Conservation (phyloP, 2,888 invertebrate species). For the Lissonota sp. region DNA sequence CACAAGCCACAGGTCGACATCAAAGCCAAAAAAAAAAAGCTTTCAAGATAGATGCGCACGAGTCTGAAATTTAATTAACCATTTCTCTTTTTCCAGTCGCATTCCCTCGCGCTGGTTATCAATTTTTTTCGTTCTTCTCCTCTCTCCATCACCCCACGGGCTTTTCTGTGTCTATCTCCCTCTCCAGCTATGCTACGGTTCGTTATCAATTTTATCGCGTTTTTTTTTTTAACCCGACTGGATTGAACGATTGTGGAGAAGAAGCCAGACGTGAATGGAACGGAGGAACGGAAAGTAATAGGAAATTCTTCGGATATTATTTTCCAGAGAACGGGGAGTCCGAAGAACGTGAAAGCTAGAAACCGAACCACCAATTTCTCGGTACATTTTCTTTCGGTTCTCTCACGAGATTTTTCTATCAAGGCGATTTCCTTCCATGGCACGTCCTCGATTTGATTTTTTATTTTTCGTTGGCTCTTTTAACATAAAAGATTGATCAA, state of each 20-base stretch:
- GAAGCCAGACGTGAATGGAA: background rate
- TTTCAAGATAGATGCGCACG: background rate
- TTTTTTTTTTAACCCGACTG: constrained; percentile 9
- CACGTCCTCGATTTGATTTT: constrained; percentile 11
- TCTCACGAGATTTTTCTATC: constrained; percentile 23
- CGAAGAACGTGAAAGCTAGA: constrained; percentile 5
- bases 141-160: no score
- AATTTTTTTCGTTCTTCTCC: background rate
- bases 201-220: background rate
- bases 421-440: constrained; percentile 15
- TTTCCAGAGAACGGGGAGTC: constrained; percentile 46
- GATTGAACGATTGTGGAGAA: constrained; percentile 15
- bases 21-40: constrained; percentile 11
- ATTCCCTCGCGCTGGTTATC: constrained; percentile 4
- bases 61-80: constrained; percentile 45
- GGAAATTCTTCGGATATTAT: constrained; percentile 73
- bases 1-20: constrained; percentile 24
- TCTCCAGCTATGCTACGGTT: no score
- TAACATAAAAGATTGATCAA: constrained; percentile 38
- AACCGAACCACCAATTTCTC: constrained; percentile 5
- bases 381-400: background rate
- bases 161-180: no score
- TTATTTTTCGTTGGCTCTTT: constrained; percentile 6
- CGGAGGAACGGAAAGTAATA: constrained; percentile 60
- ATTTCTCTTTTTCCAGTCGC: constrained; percentile 11